phyloP scores from a whole-genome alignment of 2,113 vertebrate genomes.

The Hydrochoerus hydrochaeris region DNA sequence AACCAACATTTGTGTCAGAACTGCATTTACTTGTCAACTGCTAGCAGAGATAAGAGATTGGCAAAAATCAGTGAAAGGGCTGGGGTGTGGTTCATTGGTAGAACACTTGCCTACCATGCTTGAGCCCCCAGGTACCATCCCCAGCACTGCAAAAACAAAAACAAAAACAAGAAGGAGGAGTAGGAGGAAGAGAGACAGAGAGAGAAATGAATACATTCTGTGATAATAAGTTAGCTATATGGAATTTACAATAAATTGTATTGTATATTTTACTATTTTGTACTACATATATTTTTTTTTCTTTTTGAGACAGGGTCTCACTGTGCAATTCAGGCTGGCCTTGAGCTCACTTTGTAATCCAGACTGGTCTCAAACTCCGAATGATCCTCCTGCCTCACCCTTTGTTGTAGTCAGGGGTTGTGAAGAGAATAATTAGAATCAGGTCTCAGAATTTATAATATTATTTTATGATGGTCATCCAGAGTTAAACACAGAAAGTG shows the following conservation, averaged over 20 bases:
- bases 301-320: too few relatives aligned
- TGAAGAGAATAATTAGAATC: too few relatives aligned
- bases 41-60: not conserved
- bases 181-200: not conserved
- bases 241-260: constrained; percentile 1
- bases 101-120: not conserved
- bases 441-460: too few relatives aligned
- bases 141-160: not conserved
- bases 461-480: too few relatives aligned
- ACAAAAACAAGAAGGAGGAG: too few relatives aligned
- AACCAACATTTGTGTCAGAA: constrained; percentile 24
- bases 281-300: not conserved
- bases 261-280: constrained; percentile 13
- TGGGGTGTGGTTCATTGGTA: not conserved
- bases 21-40: not conserved
- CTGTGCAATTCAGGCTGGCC: too few relatives aligned
- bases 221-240: not conserved
- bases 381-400: too few relatives aligned
- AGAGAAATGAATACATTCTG: not conserved
- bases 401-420: too few relatives aligned
- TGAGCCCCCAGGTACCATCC: not conserved
- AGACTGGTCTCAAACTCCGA: too few relatives aligned
- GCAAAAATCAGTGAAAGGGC: constrained; percentile 22
- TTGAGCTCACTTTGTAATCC: too few relatives aligned
- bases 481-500: too few relatives aligned